Evolutionary conservation across 2,113 vertebrate species (phyloP).

Genomic region (Brienomyrus brachyistius): DNA sequence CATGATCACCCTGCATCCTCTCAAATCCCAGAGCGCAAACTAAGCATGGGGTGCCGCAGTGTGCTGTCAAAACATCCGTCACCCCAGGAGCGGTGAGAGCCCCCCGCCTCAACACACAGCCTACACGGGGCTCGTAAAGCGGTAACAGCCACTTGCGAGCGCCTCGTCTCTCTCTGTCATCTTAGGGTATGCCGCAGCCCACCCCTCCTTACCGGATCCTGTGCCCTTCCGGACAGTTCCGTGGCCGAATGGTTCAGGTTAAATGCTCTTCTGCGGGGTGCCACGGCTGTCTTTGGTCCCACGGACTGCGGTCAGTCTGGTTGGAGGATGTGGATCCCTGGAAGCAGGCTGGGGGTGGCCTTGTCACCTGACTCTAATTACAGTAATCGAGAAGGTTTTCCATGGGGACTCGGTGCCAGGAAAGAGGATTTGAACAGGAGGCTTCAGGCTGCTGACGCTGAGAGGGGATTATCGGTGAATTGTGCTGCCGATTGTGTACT

Average conservation of each 20-base stretch:
- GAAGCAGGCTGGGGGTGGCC: slow-evolving; percentile 39
- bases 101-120: neutral
- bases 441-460: neutral
- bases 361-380: slow-evolving; percentile 14
- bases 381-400: slow-evolving; percentile 4
- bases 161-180: neutral
- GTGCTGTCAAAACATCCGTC: neutral
- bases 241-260: neutral
- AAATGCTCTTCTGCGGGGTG: neutral
- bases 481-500: neutral
- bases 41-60: neutral
- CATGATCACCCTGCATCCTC: neutral
- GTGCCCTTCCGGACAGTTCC: neutral
- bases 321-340: neutral
- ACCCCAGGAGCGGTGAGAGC: neutral
- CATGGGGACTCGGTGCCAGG: neutral
- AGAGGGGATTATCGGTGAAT: neutral
- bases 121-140: neutral
- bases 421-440: neutral
- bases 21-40: neutral
- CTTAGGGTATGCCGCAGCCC: neutral
- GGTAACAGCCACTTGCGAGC: neutral
- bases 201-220: neutral
- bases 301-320: neutral
- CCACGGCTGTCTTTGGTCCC: neutral